These are phyloP conservation scores for Struthio camelus DNA, from an alignment of 2,113 vertebrate species.

Conservation along the genomic window DNA sequence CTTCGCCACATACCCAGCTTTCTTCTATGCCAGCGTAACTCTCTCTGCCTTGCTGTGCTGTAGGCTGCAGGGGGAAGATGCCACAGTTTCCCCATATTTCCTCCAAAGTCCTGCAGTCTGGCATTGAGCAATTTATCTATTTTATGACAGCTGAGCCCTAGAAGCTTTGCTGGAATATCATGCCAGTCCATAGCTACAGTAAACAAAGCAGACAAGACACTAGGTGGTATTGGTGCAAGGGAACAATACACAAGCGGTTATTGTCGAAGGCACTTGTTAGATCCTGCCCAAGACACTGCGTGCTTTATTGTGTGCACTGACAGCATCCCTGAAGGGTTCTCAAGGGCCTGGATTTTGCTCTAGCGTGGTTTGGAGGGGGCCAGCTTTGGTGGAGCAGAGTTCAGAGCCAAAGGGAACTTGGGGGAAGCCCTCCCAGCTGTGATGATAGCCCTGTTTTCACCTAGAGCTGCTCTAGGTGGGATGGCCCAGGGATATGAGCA, in stretches of 20 bases:
- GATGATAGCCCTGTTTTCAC: neutral
- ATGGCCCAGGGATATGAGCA: accelerated
- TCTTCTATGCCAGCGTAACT: neutral
- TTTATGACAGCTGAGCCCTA: neutral
- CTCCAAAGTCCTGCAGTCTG: accelerated
- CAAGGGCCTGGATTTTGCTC: neutral
- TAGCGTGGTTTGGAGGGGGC: accelerated
- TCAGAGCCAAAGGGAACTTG: neutral
- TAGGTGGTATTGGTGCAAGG: accelerated
- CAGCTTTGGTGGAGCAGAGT: neutral
- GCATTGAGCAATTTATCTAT: neutral
- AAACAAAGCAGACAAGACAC: neutral
- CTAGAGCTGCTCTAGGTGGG: neutral
- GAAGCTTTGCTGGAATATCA: neutral
- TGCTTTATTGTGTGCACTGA: accelerated
- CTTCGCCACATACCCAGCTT: no score
- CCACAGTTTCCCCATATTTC: neutral
- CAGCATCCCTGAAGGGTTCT: neutral
- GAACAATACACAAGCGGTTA: neutral
- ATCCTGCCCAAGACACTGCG: accelerated
- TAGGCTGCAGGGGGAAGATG: neutral
- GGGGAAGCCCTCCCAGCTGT: neutral
- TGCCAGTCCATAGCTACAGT: neutral
- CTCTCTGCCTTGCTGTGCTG: neutral
- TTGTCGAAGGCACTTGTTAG: neutral